Percentiles rank a stretch among this genome's conserved stretches.
phyloP scores from a whole-genome alignment of 2,888 invertebrate species.

The Tubulanus polymorphus region DNA sequence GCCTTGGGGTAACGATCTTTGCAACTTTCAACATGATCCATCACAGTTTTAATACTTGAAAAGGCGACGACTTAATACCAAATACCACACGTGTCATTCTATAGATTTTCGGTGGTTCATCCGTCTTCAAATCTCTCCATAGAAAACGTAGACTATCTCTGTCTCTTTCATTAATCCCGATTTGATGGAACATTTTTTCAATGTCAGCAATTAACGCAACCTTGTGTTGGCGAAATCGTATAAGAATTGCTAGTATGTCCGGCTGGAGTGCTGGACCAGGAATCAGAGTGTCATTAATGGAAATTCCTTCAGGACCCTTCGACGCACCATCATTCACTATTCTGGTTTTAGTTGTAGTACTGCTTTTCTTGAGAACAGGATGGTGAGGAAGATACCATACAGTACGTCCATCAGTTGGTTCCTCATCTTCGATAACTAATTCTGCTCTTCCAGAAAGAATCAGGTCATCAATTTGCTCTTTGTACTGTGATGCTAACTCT shows the following conservation, averaged over 20 bases:
- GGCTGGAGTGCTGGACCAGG: slow-evolving; percentile 10
- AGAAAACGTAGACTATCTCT: slow-evolving; percentile 10
- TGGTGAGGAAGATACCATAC: slow-evolving; percentile 8
- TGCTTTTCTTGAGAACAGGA: too few species aligned
- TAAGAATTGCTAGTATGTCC: slow-evolving; percentile 5
- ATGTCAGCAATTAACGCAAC: slow-evolving; percentile 10
- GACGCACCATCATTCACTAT: too few species aligned
- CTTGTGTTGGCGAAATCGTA: slow-evolving; percentile 4
- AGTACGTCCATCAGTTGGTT: background rate
- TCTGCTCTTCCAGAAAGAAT: background rate
- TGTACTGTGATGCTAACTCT: background rate
- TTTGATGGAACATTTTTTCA: slow-evolving; percentile 11
- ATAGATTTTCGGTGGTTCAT: slow-evolving; percentile 6
- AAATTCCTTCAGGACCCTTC: too few species aligned
- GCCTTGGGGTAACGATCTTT: background rate
- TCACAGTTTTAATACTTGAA: too few species aligned
- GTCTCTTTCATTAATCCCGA: slow-evolving; percentile 6
- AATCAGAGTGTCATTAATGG: too few species aligned
- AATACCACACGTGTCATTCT: slow-evolving; percentile 11
- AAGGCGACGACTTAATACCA: slow-evolving; percentile 4
- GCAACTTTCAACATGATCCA: background rate
- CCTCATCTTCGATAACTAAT: background rate
- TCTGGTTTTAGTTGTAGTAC: too few species aligned
- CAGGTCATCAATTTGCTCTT: background rate
- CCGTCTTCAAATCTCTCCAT: slow-evolving; percentile 9